Evolutionary conservation across 2,113 vertebrate genomes (phyloP).

Genomic region (Camelus dromedarius): DNA sequence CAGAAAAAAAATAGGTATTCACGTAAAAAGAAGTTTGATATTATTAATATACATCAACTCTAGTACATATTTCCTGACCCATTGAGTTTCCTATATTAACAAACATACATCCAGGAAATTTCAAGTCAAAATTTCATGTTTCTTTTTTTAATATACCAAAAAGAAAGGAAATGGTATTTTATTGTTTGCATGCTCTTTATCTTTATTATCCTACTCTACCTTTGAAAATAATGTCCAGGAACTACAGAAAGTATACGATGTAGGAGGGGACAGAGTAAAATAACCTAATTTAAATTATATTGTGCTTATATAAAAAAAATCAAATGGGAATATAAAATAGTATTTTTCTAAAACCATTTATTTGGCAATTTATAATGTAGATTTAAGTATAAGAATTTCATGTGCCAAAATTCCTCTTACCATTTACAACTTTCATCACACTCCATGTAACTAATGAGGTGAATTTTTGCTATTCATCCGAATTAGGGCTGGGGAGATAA

Average conservation of each 20-base stretch:
- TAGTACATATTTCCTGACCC: background rate
- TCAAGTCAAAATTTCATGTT: background rate
- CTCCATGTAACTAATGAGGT: background rate
- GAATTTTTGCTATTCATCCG: background rate
- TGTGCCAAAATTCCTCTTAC: background rate
- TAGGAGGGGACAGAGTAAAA: background rate
- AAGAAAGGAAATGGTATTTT: background rate
- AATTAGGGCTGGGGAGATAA: background rate
- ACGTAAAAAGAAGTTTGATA: background rate
- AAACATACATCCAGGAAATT: background rate
- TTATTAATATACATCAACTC: background rate
- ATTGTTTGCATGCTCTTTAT: background rate
- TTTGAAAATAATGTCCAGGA: background rate
- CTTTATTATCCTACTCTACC: background rate
- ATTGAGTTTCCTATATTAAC: background rate
- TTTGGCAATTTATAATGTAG: background rate
- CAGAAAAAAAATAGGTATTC: background rate
- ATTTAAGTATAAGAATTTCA: background rate
- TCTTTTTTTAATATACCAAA: background rate
- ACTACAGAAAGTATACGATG: background rate
- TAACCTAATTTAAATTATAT: background rate
- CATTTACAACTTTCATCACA: background rate
- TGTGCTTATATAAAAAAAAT: background rate
- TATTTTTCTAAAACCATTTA: background rate
- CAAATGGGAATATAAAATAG: background rate